Percentiles rank a stretch among this genome's conserved stretches.
phyloP scores from a whole-genome alignment of 1,140 invertebrate species.

The Potamilus streckersoni region DNA sequence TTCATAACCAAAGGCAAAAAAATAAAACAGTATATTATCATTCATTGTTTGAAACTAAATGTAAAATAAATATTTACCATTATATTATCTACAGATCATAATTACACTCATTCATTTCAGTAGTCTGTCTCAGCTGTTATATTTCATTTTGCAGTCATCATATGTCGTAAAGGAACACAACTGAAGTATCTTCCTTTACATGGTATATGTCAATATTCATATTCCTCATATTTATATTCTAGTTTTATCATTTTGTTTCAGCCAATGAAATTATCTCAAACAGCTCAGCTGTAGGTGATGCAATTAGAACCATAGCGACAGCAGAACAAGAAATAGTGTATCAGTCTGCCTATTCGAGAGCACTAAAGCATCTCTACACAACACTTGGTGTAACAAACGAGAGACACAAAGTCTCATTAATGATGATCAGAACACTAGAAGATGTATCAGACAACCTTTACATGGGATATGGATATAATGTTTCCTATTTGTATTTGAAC shows the following conservation, averaged over 20 bases:
- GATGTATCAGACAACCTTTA: constrained; percentile 31
- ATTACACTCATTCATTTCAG: too few relatives aligned
- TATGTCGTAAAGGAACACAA: too few relatives aligned
- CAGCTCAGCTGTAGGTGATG: constrained; percentile 15
- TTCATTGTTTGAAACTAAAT: too few relatives aligned
- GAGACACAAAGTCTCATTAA: constrained; percentile 29
- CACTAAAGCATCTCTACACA: constrained; percentile 25
- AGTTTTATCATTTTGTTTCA: constrained; percentile 18
- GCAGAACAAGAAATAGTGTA: constrained; percentile 30
- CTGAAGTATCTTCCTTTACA: too few relatives aligned
- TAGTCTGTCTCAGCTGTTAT: too few relatives aligned
- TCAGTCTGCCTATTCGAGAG: constrained; percentile 15
- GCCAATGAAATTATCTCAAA: constrained; percentile 25
- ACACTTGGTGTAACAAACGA: constrained; percentile 33
- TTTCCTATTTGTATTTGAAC: constrained; percentile 13
- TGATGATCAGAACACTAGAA: constrained; percentile 31
- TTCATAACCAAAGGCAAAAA: too few relatives aligned
- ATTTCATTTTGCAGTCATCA: too few relatives aligned
- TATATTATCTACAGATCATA: too few relatives aligned
- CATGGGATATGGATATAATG: constrained; percentile 24
- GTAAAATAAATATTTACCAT: too few relatives aligned
- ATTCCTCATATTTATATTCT: background rate
- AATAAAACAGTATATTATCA: too few relatives aligned
- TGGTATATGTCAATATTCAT: background rate
- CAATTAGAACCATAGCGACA: constrained; percentile 13